Evolutionary conservation across 2,113 vertebrate genomes (phyloP).

Genomic region (Acrocephalus kingi): DNA sequence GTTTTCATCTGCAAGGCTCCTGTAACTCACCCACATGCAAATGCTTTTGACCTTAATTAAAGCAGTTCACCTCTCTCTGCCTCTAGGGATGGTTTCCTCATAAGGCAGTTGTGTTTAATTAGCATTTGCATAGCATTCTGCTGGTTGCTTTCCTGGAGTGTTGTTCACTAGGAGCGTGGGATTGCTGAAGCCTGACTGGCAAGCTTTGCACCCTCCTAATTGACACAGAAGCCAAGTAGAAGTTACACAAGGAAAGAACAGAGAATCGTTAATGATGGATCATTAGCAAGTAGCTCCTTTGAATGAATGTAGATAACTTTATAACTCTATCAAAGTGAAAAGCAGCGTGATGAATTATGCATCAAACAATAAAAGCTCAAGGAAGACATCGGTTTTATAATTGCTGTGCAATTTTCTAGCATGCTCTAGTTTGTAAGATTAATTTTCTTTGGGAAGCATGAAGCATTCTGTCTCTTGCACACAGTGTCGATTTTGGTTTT

Average conservation of each 20-base stretch:
- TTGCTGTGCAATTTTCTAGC: constrained; percentile 55
- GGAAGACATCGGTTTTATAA: constrained; percentile 54
- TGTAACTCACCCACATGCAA: constrained; percentile 56
- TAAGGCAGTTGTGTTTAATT: constrained; percentile 69
- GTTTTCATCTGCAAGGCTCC: background rate
- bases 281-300: constrained; percentile 64
- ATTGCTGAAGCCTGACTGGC: constrained; percentile 69
- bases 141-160: constrained; percentile 52
- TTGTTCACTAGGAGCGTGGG: constrained; percentile 56
- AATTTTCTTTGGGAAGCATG: constrained; percentile 50
- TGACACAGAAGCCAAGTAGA: constrained; percentile 65
- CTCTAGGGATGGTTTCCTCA: constrained; percentile 63
- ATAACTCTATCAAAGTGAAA: constrained; percentile 65
- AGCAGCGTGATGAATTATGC: constrained; percentile 60
- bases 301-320: constrained; percentile 69
- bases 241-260: constrained; percentile 68
- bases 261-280: constrained; percentile 64
- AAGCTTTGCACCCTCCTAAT: constrained; percentile 63
- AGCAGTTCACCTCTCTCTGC: constrained; percentile 61
- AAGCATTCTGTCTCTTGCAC: constrained; percentile 30
- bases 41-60: constrained; percentile 66
- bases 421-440: constrained; percentile 54
- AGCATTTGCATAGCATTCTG: constrained; percentile 68
- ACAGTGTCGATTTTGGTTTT: background rate
- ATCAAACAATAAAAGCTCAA: constrained; percentile 54